Evolutionary conservation across 2,797 vertebrate genomes (phyloP).

Genomic region (Falco cherrug): DNA sequence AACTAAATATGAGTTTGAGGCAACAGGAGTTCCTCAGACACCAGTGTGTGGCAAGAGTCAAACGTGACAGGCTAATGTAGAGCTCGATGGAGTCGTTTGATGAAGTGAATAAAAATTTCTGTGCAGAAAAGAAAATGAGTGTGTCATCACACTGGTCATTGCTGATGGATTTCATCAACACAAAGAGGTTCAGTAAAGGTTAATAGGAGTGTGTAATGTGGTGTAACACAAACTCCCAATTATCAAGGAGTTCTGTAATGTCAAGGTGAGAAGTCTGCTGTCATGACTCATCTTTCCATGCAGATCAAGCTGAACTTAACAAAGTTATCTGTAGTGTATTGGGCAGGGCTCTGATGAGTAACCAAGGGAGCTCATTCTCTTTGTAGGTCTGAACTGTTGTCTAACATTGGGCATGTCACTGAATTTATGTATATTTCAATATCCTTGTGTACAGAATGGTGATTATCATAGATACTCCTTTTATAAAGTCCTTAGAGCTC

Average conservation of each 20-base stretch:
- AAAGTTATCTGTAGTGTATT: not conserved
- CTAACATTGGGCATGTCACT: not conserved
- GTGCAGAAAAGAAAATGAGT: not conserved
- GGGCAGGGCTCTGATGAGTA: not conserved
- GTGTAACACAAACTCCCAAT: constrained; percentile 57
- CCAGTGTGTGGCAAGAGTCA: not conserved
- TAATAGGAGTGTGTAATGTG: constrained; percentile 66
- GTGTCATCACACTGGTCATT: not conserved
- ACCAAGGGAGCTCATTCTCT: not conserved
- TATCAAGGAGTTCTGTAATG: not conserved
- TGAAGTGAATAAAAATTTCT: not conserved
- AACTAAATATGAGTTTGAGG: not conserved
- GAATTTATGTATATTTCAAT: not conserved
- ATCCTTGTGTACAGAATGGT: not conserved
- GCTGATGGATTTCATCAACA: constrained; percentile 60
- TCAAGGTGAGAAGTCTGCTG: constrained; percentile 24
- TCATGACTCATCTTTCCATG: not conserved
- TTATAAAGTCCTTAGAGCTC: not conserved
- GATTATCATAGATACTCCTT: not conserved
- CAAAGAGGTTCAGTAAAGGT: constrained; percentile 44
- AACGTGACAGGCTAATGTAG: not conserved
- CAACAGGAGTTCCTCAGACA: not conserved
- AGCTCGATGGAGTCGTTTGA: not conserved
- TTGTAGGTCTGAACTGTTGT: not conserved
- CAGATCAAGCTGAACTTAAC: not conserved